A percentile compares a stretch with the other conserved stretches of the same genome.
Conservation (phyloP, 2,797 vertebrate genomes). For the Micrastur ruficollis region DNA sequence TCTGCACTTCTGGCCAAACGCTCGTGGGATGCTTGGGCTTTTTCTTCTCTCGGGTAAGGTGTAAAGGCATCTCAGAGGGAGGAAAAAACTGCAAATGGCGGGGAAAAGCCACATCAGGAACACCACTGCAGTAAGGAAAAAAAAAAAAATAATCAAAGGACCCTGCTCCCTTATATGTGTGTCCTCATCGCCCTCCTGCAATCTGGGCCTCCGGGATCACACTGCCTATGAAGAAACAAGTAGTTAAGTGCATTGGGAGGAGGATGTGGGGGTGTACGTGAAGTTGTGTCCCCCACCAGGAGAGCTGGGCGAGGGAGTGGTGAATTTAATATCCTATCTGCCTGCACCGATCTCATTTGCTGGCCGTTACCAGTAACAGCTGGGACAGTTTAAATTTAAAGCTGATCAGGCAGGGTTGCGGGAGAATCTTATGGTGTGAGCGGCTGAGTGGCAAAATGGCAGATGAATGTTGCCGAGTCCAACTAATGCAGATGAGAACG, state of each 20-base stretch:
- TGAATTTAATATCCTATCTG: rapidly evolving
- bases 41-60: background rate
- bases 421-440: background rate
- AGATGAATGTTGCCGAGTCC: background rate
- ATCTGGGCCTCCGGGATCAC: background rate
- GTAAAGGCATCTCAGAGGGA: background rate
- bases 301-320: background rate
- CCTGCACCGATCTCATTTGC: rapidly evolving
- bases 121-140: background rate
- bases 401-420: background rate
- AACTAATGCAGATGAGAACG: background rate
- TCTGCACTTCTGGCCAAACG: background rate
- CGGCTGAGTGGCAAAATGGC: background rate
- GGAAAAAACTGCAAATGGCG: background rate
- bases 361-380: rapidly evolving
- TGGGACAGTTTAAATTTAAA: background rate
- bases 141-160: background rate
- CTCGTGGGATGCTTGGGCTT: background rate
- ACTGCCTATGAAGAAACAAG: background rate
- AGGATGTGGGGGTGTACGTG: background rate
- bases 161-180: rapidly evolving
- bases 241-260: background rate
- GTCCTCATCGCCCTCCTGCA: background rate
- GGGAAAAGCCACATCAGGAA: background rate
- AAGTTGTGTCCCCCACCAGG: no score